Evolutionary conservation across 2,797 vertebrate species (phyloP), one percentile per base, ranked within the genome.

Genomic region (Poecile montanus): DNA sequence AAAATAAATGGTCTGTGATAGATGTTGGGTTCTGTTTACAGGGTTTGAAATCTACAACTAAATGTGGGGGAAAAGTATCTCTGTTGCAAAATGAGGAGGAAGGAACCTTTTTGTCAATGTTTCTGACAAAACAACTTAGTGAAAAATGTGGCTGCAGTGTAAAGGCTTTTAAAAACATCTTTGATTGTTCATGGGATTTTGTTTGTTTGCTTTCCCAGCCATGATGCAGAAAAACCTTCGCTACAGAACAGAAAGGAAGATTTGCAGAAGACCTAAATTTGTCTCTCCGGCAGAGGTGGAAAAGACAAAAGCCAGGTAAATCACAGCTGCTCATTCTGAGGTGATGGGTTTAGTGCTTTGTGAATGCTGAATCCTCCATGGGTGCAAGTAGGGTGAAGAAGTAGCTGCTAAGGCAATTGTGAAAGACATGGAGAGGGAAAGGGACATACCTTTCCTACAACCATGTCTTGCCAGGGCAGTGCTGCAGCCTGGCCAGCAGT

Each of bases 261-360:
- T 99, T 94, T 97, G 98, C 68, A 98, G 99, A 80, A 98, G 99
- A 95, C 99, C 99, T 62, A 95, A 85, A 88, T 99, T 99, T 53
- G 91, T 99, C n/a, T 98, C 98, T 40, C 72, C 91, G 22, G 67
- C 97, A 48, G 98, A 99, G 15, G 97, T 99, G 85, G 98, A 98
- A 80, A 65, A 74, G 14, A 97, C 93, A 90, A 96, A 87, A 68
- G 94, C 80, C 26, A 98, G 98, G 98, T 99, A 97, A 91, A 70
- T 11, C 60, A 54, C 36, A 78, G 4, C 47, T 82, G 38, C 48
- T 76, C 5, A 2, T 83, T 88, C 15, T 73, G 34, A 66, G 38
- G n/a, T 86, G 44, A 45, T 84, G 54, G 22, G 17, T 89, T 53
- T 60, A 34, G 48, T 77, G 38, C 44, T 17, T 29, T 88, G 36